Base-by-base conservation (phyloP, 2,888 invertebrate species). In the Dasypogon diadema region DNA sequence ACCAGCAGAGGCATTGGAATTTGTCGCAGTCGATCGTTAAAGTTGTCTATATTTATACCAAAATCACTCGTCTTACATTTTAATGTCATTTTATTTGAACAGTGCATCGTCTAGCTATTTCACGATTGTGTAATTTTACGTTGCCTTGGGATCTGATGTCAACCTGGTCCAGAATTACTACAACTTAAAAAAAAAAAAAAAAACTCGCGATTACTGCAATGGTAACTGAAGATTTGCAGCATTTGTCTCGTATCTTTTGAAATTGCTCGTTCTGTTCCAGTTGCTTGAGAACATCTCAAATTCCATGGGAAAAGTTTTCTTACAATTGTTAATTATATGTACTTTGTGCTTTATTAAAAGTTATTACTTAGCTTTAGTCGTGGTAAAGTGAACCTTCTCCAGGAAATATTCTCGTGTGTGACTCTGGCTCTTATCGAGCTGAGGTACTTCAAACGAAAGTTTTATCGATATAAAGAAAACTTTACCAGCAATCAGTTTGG, bases 261-360 rank as follows among this genome's bases (percentile, higher is more conserved):
- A 65, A 65, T 65, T 21, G 34, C 34, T 21, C 70, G 70, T 70
- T 70, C 70, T 70, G 70, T 70, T 70, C 70, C 70, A 70, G 70
- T 70, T 70, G 10, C 42, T 70, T 5, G 4, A 54, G 30, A 10
- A 10, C 54, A 34, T 70, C 54, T 70, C 54, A 21, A 34, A 70
- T 70, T 54, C 48, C 70, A 16, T 8, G 30, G n/a, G n/a, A 70
- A 54, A 54, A 8, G 16, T 24, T 21, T 21, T 2, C n/a, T 51
- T 16, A 2, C 21, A 51, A 51, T 51, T 51, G 51, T 51, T 51
- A 51, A 21, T 16, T 21, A 51, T 42, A 18, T 12, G 2, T 21
- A 8, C 51, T n/a, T 51, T 16, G 30, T 30, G n/a, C 37, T 46
- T 65, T 48, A 24, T 24, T 12, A 2, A 46, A 12, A 14, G 22